Evolutionary conservation across 2,113 vertebrate species (phyloP), one percentile per base, ranked within the genome.

Genomic region (Oxyruncus cristatus): DNA sequence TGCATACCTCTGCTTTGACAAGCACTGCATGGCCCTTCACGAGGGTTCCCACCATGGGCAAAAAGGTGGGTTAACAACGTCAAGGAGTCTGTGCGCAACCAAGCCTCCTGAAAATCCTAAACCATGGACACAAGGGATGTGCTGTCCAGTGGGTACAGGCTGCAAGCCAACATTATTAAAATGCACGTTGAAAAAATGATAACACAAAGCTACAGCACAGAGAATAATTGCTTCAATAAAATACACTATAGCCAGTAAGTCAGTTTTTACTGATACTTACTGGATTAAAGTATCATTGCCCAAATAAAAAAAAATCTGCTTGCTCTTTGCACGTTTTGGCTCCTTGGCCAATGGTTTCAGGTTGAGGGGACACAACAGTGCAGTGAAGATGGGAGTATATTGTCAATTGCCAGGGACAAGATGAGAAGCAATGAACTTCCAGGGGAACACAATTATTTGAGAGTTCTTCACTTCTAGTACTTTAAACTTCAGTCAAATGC

Each of bases 1-100:
- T 53, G 23, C 23, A 37, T 22, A 32, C 11, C 23, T 62, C 13
- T 59, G n/a, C 39, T 52, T 56, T 63, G 77, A 56, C 19, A 37
- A 78, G 49, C 27, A 27, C 50, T 13, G n/a, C 0, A 0, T 11
- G 27, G 37, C 46, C 33, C 41, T 65, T 67, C n/a, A 68, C 3
- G 9, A 44, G 11, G 6, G 14, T 77, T 58, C 33, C 28, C 26
- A 52, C 21, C 24, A 41, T 4, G 6, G 71, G 30, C 28, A 79
- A 47, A 76, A 76, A 59, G 26, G 9, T 44, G 9, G 11, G 22
- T 15, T 50, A 35, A 4, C 30, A 33, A 67, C 2, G 4, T 35
- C 5, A 3, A 46, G 39, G 28, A 65, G 20, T 23, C 12, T 74
- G 39, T 50, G 71, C 18, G 17, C 26, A 85, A 50, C 9, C 30